Base-by-base conservation (phyloP, 2,888 invertebrate species). In the Halocaridina rubra region DNA sequence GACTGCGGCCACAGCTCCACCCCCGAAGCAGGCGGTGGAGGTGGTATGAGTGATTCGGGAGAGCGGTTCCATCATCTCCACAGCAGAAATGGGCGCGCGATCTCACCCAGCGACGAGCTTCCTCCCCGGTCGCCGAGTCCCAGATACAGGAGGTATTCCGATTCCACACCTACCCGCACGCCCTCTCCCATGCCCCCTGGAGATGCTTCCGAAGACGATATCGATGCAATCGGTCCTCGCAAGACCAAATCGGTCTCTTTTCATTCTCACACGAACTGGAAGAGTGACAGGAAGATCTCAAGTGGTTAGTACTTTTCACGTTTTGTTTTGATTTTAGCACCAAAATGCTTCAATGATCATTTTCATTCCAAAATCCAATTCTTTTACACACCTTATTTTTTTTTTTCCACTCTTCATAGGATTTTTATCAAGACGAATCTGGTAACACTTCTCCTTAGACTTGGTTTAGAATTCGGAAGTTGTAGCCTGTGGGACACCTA, bases 251-350 rank as follows among this genome's bases (percentile, higher is more conserved):
- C 89, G 13, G 90, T 90, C 61, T 90, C 90, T 61, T 90, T 90
- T 86, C 90, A 90, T 88, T 90, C 89, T 29, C 89, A 89, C 33
- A 90, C 90, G 30, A 90, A 90, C 87, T 88, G 90, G 85, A 89
- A 90, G 33, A 89, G 89, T 8, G 92, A 93, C 88, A 91, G 91
- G 87, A 92, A 92, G 89, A 92, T 93, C 79, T 91, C 92, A 64
- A 92, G 92, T 89, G 92, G 93, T 93, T 89, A 90, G 92, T 89
- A n/a, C n/a, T n/a, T n/a, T n/a, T n/a, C n/a, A n/a, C n/a, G n/a
- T n/a, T n/a, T n/a, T n/a, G n/a, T n/a, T n/a, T n/a, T n/a, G n/a
- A n/a, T n/a, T n/a, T n/a, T n/a, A n/a, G n/a, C n/a, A n/a, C n/a
- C n/a, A n/a, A n/a, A n/a, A n/a, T n/a, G n/a, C n/a, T n/a, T n/a